Percentiles rank a stretch among this genome's conserved stretches.
Evolutionary conservation across 2,797 vertebrate species (phyloP).

Genomic region (Sebastes baramenuke): DNA sequence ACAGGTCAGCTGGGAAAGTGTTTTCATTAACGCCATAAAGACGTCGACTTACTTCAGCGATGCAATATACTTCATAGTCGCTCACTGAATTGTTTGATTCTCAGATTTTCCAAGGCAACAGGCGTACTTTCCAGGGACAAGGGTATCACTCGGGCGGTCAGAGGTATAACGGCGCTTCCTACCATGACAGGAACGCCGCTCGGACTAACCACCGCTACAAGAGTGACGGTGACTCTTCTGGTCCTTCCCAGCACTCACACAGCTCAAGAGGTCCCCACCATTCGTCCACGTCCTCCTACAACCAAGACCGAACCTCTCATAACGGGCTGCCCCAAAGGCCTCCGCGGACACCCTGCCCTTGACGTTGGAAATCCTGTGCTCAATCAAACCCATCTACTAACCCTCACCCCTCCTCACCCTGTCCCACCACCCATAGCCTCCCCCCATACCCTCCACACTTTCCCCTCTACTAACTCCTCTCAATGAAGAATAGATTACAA

Average conservation of each 20-base stretch:
- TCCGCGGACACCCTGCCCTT: conserved; percentile 84
- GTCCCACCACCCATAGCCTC: not conserved
- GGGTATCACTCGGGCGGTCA: conserved; percentile 83
- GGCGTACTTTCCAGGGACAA: conserved; percentile 83
- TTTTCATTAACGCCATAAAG: not conserved
- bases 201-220: conserved; percentile 79
- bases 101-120: conserved; percentile 87
- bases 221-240: conserved; percentile 39
- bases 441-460: not conserved
- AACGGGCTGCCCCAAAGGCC: conserved; percentile 89
- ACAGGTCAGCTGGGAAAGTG: conserved; percentile 81
- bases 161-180: conserved; percentile 78
- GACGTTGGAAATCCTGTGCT: conserved; percentile 56
- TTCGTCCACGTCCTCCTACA: conserved; percentile 55
- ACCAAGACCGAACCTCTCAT: conserved; percentile 76
- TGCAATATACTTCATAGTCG: not conserved
- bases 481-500: conserved; percentile 85
- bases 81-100: not conserved
- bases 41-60: not conserved
- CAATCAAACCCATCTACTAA: conserved; percentile 53
- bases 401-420: conserved; percentile 22
- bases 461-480: conserved; percentile 57
- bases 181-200: conserved; percentile 78
- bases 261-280: conserved; percentile 64
- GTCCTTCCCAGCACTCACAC: conserved; percentile 58